phyloP scores from a whole-genome alignment of 2,113 vertebrate species.

The Ciconia boyciana region DNA sequence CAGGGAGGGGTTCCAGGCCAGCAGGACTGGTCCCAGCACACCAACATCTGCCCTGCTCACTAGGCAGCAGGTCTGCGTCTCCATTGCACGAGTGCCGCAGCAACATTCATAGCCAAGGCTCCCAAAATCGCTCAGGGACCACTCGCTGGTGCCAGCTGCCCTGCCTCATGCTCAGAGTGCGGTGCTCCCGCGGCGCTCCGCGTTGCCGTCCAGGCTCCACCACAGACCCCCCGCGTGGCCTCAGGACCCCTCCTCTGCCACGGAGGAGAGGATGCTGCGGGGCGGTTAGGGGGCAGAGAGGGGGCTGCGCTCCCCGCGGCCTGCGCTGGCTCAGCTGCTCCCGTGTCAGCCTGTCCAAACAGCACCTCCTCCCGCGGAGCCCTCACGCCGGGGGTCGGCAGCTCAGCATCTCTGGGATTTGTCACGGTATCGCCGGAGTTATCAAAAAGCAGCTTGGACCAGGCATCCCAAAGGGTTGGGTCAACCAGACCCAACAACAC shows the following conservation, averaged over 20 bases:
- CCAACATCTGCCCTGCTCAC: background rate
- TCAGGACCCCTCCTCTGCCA: background rate
- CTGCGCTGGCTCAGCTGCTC: slow-evolving; percentile 1
- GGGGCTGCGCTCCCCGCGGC: background rate
- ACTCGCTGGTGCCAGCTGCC: background rate
- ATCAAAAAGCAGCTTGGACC: background rate
- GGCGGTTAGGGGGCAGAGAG: background rate
- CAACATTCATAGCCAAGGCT: background rate
- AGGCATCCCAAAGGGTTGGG: background rate
- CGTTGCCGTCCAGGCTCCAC: background rate
- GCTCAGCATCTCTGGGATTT: background rate
- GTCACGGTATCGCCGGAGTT: background rate
- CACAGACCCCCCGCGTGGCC: background rate
- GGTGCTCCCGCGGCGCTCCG: rapidly evolving
- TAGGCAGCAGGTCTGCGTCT: background rate
- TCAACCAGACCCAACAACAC: background rate
- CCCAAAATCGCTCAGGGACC: background rate
- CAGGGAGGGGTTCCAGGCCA: background rate
- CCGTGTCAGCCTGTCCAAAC: background rate
- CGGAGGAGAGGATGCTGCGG: background rate
- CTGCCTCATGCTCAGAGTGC: rapidly evolving
- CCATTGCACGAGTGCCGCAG: rapidly evolving
- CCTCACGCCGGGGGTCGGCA: background rate
- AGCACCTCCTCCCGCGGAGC: slow-evolving; percentile 8
- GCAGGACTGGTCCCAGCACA: background rate